Percentiles rank a stretch among this genome's conserved stretches.
Conservation (phyloP, 1,140 invertebrate genomes). For the Heliconius himera region DNA sequence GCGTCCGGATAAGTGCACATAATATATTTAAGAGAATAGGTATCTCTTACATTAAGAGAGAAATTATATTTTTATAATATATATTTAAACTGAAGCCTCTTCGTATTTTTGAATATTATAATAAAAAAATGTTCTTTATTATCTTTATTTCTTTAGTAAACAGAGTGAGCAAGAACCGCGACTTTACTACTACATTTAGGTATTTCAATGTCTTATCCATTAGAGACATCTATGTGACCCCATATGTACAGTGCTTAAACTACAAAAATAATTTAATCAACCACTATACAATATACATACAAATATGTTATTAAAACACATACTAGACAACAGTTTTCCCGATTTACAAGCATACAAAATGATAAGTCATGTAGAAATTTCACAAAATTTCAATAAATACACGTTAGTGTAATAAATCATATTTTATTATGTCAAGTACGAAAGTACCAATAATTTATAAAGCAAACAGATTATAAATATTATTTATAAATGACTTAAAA, state of each 20-base stretch:
- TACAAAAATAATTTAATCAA: slow-evolving; percentile 80
- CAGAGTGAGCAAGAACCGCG: slow-evolving; percentile 51
- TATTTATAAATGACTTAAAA: slow-evolving; percentile 21
- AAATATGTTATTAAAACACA: slow-evolving; percentile 40
- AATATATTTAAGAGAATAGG: not conserved
- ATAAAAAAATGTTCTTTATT: not conserved
- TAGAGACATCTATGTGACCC: slow-evolving; percentile 71
- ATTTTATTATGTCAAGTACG: not conserved
- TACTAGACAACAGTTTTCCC: slow-evolving; percentile 5
- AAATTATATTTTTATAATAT: not conserved
- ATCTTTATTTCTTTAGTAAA: not conserved
- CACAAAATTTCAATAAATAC: not conserved
- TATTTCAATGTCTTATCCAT: slow-evolving; percentile 58
- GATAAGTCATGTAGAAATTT: slow-evolving; percentile 13
- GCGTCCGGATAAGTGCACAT: too few species aligned
- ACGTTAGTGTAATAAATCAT: not conserved
- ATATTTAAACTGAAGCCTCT: not conserved
- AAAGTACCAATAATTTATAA: not conserved
- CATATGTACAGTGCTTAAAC: slow-evolving; percentile 76
- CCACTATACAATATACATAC: slow-evolving; percentile 68
- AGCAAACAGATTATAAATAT: not conserved
- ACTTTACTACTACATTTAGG: slow-evolving; percentile 58
- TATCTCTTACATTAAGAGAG: not conserved
- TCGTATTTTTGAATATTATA: not conserved
- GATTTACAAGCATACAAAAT: slow-evolving; percentile 27